Evolutionary conservation across 2,888 invertebrate species (phyloP), one percentile per base, ranked within the genome.

Genomic region (Caenorhabditis sp.): DNA sequence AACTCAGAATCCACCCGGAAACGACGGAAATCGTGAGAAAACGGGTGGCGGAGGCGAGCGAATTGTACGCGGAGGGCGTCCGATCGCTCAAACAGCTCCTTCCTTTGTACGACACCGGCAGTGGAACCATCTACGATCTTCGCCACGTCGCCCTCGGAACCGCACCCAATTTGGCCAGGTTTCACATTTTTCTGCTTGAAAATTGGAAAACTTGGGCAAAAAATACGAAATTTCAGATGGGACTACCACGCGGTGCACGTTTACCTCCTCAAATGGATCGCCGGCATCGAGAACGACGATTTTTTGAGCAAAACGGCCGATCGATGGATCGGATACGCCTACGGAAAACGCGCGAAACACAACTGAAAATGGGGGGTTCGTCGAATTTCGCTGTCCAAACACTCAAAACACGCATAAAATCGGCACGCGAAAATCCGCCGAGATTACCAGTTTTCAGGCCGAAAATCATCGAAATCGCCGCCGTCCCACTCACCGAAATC

Each of bases 201-300:
- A 22, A 3, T 22, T 35, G 4, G 11, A 35, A 13, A 35, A 2
- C 5, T 5, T 7, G 30, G 30, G 30, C 30, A 30, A 30, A 9
- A 5, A 5, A 30, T 30, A 5, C 5, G 30, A 30, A 46, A 27
- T 41, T 41, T n/a, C 32, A 79, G 85, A 66, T 97, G 98, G 96
- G 99, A 99, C 89, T 99, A 99, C 90, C 99, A 99, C 90, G 95
- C 96, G 0, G 96, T 97, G 0, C 99, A 99, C 90, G 94, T 99
- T 24, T 97, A 96, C 91, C 96, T 99, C 89, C 87, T 92, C 53
- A 89, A 91, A 61, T 92, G 96, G 79, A 92, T 98, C 79, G 93
- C 94, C 39, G 94, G 95, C 0, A 93, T 98, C 46, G 95, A 95
- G 83, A 84, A 83, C 13, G 85, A 87, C 92, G 78, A 82, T 43